Conservation (phyloP, 2,797 vertebrate genomes). For the Serranus cabrilla region DNA sequence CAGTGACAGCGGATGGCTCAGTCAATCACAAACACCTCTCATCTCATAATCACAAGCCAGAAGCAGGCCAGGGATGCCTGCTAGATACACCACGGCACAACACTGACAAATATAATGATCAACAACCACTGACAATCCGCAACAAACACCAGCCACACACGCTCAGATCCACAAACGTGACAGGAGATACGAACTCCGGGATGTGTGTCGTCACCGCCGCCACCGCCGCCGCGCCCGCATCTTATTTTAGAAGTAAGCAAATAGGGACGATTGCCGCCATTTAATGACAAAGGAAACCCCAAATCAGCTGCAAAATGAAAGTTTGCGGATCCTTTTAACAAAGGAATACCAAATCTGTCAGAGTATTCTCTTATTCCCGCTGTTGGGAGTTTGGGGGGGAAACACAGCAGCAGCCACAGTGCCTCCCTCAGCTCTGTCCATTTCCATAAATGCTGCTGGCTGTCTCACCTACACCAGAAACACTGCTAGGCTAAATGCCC, state of each 20-base stretch:
- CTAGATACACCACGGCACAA: conserved; percentile 60
- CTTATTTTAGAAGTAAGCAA: conserved; percentile 57
- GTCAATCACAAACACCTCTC: conserved; percentile 82
- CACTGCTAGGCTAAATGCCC: conserved; percentile 88
- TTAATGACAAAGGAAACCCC: conserved; percentile 69
- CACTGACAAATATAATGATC: conserved; percentile 76
- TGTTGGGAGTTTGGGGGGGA: conserved; percentile 75
- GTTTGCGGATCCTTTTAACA: conserved; percentile 68
- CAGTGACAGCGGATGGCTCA: conserved; percentile 79
- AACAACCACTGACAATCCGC: conserved; percentile 67
- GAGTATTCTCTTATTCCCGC: conserved; percentile 59
- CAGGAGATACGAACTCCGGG: conserved; percentile 44
- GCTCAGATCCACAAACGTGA: conserved; percentile 47
- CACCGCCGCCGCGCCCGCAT: conserved; percentile 34
- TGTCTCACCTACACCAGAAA: conserved; percentile 86
- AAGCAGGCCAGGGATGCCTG: conserved; percentile 78
- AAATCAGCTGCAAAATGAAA: conserved; percentile 69
- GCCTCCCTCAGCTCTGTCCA: conserved; percentile 84
- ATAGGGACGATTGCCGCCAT: conserved; percentile 45
- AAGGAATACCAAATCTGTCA: conserved; percentile 69
- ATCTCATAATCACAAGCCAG: conserved; percentile 81
- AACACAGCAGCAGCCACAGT: conserved; percentile 71
- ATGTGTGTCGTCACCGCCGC: too few species aligned
- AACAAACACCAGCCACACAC: conserved; percentile 33
- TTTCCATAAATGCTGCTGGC: conserved; percentile 91